Base-by-base conservation (phyloP, 1,140 invertebrate species). In the Ooceraea biroi region DNA sequence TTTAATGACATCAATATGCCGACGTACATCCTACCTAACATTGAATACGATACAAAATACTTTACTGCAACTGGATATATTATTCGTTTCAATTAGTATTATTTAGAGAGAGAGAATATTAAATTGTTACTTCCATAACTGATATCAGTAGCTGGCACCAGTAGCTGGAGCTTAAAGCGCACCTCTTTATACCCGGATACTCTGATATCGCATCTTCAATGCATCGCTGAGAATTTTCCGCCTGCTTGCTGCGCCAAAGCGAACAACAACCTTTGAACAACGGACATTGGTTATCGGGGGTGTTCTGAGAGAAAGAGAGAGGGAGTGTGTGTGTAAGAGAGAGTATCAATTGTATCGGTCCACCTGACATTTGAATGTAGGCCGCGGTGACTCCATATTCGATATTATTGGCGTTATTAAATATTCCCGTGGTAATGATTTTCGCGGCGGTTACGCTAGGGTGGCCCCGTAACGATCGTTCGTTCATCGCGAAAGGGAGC, bases 331-430 rank as follows among this genome's bases (percentile, higher is more conserved):
- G 63, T 41, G n/a, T 11, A 17, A 36, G n/a, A 60, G 27, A 48
- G 25, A 78, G 63, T 55, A 19, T 10, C 36, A 50, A 77, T 68
- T 27, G 63, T 55, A 48, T 68, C 44, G 65, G 22, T 57, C 41
- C 76, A 80, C 36, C 36, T 80, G 76, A 36, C 76, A 71, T 80
- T 80, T 80, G 65, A 80, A 80, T 80, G 76, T 80, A 80, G 76
- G 76, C 76, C 76, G 50, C 65, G 50, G 65, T 46, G 76, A 80
- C 76, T 69, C n/a, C 50, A 22, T 36, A 80, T 36, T 80, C 65
- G 76, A 44, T 80, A 80, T 69, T 69, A 78, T 80, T 65, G 41
- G 76, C n/a, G 12, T 80, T 71, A 80, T 80, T 69, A 58, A 80
- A 80, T 80, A 71, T 78, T 69, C 76, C 50, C 36, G 65, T 12